Evolutionary conservation across 2,888 invertebrate genomes (phyloP).

Genomic region (Volucella bombylans): DNA sequence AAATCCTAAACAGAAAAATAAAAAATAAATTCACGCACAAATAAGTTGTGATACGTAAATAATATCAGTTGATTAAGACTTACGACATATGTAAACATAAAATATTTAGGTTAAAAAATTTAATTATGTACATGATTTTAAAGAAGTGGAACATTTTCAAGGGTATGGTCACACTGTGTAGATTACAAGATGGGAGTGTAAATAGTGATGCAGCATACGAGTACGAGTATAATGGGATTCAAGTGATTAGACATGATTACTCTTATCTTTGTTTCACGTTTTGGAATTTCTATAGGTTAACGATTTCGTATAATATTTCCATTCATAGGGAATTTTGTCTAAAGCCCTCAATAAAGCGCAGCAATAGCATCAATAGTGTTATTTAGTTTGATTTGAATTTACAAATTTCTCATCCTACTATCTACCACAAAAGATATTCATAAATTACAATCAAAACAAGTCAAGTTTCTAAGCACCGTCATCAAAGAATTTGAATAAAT

Average conservation of each 20-base stretch:
- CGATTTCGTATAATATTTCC: neutral
- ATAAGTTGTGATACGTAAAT: too few species aligned
- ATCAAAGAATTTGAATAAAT: slow-evolving; percentile 30
- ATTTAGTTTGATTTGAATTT: neutral
- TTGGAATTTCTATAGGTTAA: slow-evolving; percentile 6
- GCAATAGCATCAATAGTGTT: neutral
- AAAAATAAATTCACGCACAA: too few species aligned
- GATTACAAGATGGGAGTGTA: slow-evolving; percentile 19
- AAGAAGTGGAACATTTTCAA: too few species aligned
- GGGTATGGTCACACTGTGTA: neutral
- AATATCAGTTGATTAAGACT: too few species aligned
- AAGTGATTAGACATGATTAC: slow-evolving; percentile 12
- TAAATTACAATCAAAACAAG: slow-evolving; percentile 38
- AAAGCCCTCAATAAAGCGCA: too few species aligned
- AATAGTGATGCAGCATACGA: slow-evolving; percentile 1
- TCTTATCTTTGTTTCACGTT: neutral
- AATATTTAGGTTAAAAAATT: too few species aligned
- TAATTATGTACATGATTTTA: too few species aligned
- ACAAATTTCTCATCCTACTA: slow-evolving; percentile 2
- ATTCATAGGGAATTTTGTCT: neutral
- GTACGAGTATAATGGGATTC: slow-evolving; percentile 1
- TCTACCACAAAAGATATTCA: slow-evolving; percentile 25
- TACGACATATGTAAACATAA: too few species aligned
- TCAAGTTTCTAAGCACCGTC: neutral
- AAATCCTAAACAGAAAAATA: too few species aligned